These are phyloP conservation scores for Erebia ligea DNA, from an alignment of 2,888 invertebrate species.

Conservation along the genomic window DNA sequence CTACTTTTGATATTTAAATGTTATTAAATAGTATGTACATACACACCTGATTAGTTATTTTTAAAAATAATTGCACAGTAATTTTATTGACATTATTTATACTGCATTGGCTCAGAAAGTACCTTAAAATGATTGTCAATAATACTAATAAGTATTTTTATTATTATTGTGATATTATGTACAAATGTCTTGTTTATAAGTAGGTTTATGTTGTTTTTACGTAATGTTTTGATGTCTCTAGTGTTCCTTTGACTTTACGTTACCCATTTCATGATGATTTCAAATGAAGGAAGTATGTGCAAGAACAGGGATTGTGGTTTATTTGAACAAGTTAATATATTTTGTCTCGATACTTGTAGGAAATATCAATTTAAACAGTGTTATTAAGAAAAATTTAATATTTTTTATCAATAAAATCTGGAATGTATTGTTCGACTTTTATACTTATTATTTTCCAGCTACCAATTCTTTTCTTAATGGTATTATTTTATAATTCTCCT, in stretches of 20 bases:
- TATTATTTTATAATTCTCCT: background rate
- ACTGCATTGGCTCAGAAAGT: constrained; percentile 34
- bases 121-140: constrained; percentile 38
- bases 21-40: constrained; percentile 27
- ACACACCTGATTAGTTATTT: constrained; percentile 11
- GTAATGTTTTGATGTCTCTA: constrained; percentile 30
- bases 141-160: constrained; percentile 58
- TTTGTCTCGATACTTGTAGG: constrained; percentile 63
- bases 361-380: constrained; percentile 64
- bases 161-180: constrained; percentile 79
- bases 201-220: constrained; percentile 53
- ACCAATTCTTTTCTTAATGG: background rate
- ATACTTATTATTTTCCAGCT: background rate
- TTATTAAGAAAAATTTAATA: constrained; percentile 68
- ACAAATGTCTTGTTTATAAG: constrained; percentile 74
- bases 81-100: constrained; percentile 45
- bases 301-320: constrained; percentile 68
- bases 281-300: constrained; percentile 66
- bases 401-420: constrained; percentile 79
- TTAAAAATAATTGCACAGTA: constrained; percentile 41
- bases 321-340: constrained; percentile 64
- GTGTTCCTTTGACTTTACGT: constrained; percentile 46
- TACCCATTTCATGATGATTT: constrained; percentile 50
- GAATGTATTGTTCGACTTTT: constrained; percentile 33
- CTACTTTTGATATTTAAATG: constrained; percentile 49